phyloP scores from a whole-genome alignment of 2,797 vertebrate genomes.

The Thalassophryne amazonica region DNA sequence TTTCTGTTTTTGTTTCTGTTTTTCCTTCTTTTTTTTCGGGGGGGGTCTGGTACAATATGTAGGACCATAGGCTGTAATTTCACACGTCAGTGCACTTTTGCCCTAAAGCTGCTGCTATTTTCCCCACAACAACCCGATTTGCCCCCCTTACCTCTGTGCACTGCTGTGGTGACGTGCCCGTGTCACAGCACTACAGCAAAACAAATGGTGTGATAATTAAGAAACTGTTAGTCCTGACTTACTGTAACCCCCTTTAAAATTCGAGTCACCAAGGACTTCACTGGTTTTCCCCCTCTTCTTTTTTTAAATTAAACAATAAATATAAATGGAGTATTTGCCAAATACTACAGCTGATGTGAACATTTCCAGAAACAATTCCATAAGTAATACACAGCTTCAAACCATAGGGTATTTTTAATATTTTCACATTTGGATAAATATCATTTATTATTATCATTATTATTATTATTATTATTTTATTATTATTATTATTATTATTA shows the following conservation, averaged over 20 bases:
- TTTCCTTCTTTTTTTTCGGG: conserved; percentile 69
- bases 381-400: no score
- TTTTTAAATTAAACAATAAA: conserved; percentile 3
- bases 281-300: conserved; percentile 38
- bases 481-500: no score
- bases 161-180: conserved; percentile 75
- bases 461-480: no score
- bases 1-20: conserved; percentile 68
- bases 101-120: conserved; percentile 95
- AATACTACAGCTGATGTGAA: neutral
- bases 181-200: conserved; percentile 71
- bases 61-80: conserved; percentile 99
- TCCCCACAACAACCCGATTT: conserved; percentile 91
- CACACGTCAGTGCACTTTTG: conserved; percentile 95
- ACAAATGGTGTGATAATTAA: conserved; percentile 75
- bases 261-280: conserved; percentile 12
- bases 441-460: no score
- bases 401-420: no score
- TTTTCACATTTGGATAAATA: no score
- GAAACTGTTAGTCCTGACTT: conserved; percentile 64
- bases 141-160: conserved; percentile 77
- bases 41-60: conserved; percentile 98
- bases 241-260: conserved; percentile 38
- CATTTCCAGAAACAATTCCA: conserved; percentile 18
- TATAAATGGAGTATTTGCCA: conserved; percentile 1